Conservation (phyloP, 2,888 invertebrate species). For the Apoderus coryli region DNA sequence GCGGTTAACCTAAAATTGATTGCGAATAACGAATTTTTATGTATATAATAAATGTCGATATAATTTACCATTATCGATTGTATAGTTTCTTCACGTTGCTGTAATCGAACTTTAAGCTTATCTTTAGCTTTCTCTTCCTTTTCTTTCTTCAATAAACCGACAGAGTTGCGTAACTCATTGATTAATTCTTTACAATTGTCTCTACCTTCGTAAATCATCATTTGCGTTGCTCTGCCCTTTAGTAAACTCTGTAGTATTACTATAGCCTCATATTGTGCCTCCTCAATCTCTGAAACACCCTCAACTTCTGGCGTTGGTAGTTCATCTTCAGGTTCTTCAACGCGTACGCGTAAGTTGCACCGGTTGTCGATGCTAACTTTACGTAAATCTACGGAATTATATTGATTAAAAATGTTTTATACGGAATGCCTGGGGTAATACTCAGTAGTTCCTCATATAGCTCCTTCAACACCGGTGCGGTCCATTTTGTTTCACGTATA, state of each 20-base stretch:
- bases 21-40: neutral
- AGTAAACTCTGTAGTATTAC: constrained; percentile 51
- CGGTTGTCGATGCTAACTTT: constrained; percentile 16
- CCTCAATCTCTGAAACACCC: constrained; percentile 26
- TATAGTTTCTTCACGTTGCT: constrained; percentile 27
- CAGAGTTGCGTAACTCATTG: constrained; percentile 52
- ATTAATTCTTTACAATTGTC: constrained; percentile 55
- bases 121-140: constrained; percentile 24
- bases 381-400: constrained; percentile 16
- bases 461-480: constrained; percentile 42
- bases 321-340: constrained; percentile 18
- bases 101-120: constrained; percentile 24
- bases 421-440: constrained; percentile 18
- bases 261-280: constrained; percentile 38
- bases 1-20: constrained; percentile 34
- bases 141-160: constrained; percentile 46
- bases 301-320: constrained; percentile 25
- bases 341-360: constrained; percentile 21
- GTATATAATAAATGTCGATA: neutral
- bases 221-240: constrained; percentile 57
- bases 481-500: constrained; percentile 49
- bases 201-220: constrained; percentile 56
- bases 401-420: neutral
- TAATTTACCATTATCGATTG: constrained; percentile 19
- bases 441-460: constrained; percentile 46